Percentiles rank a stretch among this genome's conserved stretches.
Evolutionary conservation across 2,113 vertebrate species (phyloP).

Genomic region (Choloepus hoffmanni): DNA sequence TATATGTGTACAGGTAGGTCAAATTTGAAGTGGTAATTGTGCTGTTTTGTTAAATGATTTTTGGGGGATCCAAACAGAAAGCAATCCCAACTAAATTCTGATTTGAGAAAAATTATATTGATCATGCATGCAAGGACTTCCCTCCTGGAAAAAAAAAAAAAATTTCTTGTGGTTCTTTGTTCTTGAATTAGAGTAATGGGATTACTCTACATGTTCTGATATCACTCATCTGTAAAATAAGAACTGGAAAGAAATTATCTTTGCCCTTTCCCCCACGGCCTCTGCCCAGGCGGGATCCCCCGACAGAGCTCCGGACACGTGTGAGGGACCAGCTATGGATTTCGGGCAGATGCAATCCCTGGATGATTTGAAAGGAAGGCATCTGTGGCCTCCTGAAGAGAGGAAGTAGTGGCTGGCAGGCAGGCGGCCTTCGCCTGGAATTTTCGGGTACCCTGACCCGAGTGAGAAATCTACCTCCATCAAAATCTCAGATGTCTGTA

Average conservation of each 20-base stretch:
- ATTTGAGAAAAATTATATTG: not conserved
- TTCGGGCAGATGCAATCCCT: too few species aligned
- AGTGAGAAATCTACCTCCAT: conserved; percentile 26
- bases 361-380: conserved; percentile 47
- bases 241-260: not conserved
- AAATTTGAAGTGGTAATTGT: not conserved
- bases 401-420: not conserved
- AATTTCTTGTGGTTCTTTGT: not conserved
- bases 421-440: not conserved
- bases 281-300: too few species aligned
- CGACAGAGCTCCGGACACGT: too few species aligned
- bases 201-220: not conserved
- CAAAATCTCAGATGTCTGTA: not conserved
- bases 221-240: not conserved
- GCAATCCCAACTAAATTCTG: not conserved
- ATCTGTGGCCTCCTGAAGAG: conserved; percentile 7
- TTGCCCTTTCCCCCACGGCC: too few species aligned
- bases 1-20: not conserved
- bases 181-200: not conserved
- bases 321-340: too few species aligned
- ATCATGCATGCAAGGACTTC: not conserved
- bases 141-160: rapidly evolving
- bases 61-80: not conserved
- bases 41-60: not conserved
- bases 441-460: conserved; percentile 66